Percentiles rank a stretch among this genome's conserved stretches.
phyloP scores from a whole-genome alignment of 37 sponge, comb jelly and placozoan genomes.

The Spongia lamella region DNA sequence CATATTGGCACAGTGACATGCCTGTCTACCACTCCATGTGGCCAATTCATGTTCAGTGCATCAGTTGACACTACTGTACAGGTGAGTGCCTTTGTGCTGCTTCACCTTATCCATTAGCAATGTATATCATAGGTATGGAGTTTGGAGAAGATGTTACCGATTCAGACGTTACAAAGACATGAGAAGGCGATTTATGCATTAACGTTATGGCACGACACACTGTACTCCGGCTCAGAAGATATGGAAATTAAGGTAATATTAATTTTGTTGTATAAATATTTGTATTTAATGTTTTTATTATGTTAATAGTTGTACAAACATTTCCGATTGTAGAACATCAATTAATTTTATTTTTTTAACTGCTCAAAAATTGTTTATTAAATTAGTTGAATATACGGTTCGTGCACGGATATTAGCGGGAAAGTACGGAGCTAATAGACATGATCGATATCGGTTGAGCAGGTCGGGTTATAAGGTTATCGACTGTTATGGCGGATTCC shows the following conservation, averaged over 20 bases:
- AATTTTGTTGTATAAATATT: neutral
- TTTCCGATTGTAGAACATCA: neutral
- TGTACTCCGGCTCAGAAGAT: conserved; percentile 91
- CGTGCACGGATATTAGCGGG: no score
- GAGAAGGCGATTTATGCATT: conserved; percentile 76
- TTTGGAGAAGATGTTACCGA: conserved; percentile 88
- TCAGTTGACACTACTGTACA: conserved; percentile 84
- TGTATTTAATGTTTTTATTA: neutral
- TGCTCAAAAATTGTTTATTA: no score
- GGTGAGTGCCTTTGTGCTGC: conserved; percentile 27
- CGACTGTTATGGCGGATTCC: no score
- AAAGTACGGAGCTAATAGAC: no score
- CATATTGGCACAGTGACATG: conserved; percentile 90
- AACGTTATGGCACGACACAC: conserved; percentile 73
- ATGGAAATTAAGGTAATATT: conserved; percentile 84
- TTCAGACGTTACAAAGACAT: conserved; percentile 83
- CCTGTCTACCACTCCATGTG: conserved; percentile 59
- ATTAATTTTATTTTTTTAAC: no score
- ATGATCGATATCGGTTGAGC: no score
- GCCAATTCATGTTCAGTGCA: conserved; percentile 81
- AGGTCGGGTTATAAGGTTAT: no score
- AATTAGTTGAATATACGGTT: no score
- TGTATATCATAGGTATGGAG: conserved; percentile 79
- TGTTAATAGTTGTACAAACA: neutral
- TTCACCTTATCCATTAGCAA: no score